Base-by-base conservation (phyloP, 2,113 vertebrate genomes). In the Elgaria multicarinata region DNA sequence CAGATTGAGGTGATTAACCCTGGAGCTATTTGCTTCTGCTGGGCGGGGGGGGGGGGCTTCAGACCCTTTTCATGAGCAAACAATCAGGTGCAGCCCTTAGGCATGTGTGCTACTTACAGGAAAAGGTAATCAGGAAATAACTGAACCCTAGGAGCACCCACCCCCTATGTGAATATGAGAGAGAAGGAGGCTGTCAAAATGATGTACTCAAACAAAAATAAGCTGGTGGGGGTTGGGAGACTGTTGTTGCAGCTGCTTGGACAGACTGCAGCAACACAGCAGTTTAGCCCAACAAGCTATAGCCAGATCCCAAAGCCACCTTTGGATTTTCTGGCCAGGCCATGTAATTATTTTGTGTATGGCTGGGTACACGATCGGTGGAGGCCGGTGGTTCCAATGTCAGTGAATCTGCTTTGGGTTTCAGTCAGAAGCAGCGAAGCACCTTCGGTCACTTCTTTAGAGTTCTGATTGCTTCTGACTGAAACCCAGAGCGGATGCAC, bases 41-140 rank as follows among this genome's bases (percentile, higher is more conserved):
- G 22, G 64, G 13, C 1, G 64, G 64, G 13, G 22, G 5, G 5
- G 64, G 6, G 22, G 4, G 64, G 3, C 64, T 66, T 90, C 86
- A 44, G 18, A 0, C 0, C 36, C 55, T 5, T 42, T 91, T 87
- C 28, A 67, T 0, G 10, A 94, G 95, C 92, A 93, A 91, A 46
- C 3, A 12, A 0, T 86, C 90, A 91, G 88, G 0, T 53, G 10
- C 28, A 0, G 2, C 87, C 78, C 28, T 46, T 74, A 50, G 75
- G 2, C 44, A 39, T 16, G 26, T 31, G 28, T 78, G 28, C 74
- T 76, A 42, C 22, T 44, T 44, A 46, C 39, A 76, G 16, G 39
- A 26, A 44, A 76, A 76, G 9, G 74, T 20, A 10, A 10, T 77
- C 26, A 14, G 44, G 44, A 78, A 42, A 77, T 42, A 46, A 39